Percentiles rank a stretch among this genome's conserved stretches.
Conservation (phyloP, 1,140 invertebrate genomes). For the Metopolophium dirhodum region DNA sequence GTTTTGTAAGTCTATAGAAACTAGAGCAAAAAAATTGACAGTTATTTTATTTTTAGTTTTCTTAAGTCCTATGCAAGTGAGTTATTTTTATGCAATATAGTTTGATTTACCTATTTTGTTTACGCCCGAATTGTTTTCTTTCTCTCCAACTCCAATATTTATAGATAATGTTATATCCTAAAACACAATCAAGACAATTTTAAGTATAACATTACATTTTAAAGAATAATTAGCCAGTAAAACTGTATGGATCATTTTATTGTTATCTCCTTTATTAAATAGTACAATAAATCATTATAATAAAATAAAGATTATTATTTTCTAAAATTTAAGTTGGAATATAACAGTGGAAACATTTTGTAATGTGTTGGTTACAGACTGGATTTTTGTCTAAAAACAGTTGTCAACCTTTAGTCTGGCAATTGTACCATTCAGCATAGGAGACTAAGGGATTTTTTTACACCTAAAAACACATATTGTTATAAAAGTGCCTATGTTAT, state of each 20-base stretch:
- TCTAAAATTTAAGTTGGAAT: too few species aligned
- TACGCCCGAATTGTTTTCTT: background rate
- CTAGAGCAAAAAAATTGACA: background rate
- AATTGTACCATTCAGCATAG: too few species aligned
- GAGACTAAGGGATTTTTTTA: too few species aligned
- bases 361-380: too few species aligned
- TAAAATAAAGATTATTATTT: too few species aligned
- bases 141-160: background rate
- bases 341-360: too few species aligned
- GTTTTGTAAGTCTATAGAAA: background rate
- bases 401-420: too few species aligned
- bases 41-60: background rate
- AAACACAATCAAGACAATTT: background rate
- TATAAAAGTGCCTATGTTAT: too few species aligned
- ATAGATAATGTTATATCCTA: background rate
- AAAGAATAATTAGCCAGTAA: background rate
- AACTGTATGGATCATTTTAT: background rate
- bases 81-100: background rate
- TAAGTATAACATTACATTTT: background rate
- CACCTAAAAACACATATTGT: too few species aligned
- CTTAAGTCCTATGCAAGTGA: fast-evolving
- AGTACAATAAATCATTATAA: too few species aligned
- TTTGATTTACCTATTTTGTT: background rate
- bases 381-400: too few species aligned
- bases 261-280: background rate